Evolutionary conservation across 2,113 vertebrate species (phyloP).

Genomic region (Coptodon rendalli): DNA sequence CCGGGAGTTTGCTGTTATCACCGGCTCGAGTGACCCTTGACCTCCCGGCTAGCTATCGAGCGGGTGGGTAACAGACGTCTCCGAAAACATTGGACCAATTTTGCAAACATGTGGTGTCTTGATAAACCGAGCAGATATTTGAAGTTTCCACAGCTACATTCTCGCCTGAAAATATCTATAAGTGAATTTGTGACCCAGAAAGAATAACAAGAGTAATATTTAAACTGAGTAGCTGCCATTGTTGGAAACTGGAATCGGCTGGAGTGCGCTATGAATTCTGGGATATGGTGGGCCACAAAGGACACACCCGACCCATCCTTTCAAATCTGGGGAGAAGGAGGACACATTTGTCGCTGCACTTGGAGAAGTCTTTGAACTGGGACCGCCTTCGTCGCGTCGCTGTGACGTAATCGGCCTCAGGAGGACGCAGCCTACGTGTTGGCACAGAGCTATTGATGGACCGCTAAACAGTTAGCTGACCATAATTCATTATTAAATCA

Average conservation of each 20-base stretch:
- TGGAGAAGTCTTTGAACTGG: not conserved
- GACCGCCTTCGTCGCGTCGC: accelerated
- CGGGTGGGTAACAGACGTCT: not conserved
- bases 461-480: not conserved
- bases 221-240: not conserved
- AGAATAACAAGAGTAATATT: accelerated
- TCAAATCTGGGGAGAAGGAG: accelerated
- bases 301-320: not conserved
- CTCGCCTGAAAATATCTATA: accelerated
- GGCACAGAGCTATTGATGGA: not conserved
- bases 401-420: not conserved
- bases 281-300: accelerated
- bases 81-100: not conserved
- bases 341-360: not conserved
- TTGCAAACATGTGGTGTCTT: accelerated
- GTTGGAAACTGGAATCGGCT: not conserved
- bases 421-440: not conserved
- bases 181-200: not conserved
- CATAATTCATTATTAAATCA: not conserved
- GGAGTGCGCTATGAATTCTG: not conserved
- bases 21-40: not conserved
- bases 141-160: accelerated
- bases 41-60: accelerated
- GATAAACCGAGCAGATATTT: not conserved
- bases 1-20: accelerated